These are phyloP conservation scores for Rhinichthys klamathensis DNA, from an alignment of 2,113 vertebrate genomes.

Conservation along the genomic window DNA sequence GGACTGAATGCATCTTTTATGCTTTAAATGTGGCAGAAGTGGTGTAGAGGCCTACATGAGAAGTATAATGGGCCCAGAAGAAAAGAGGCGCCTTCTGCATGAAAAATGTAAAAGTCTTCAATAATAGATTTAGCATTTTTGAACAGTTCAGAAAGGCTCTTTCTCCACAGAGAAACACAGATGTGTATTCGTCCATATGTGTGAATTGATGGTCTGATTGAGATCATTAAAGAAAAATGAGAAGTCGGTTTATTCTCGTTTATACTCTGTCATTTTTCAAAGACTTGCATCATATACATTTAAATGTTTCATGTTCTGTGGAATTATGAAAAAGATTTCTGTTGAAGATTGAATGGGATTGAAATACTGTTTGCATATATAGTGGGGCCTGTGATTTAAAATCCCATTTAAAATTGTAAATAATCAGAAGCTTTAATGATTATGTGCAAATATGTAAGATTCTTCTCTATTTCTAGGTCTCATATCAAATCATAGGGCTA, in stretches of 20 bases:
- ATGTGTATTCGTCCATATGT: constrained; percentile 2
- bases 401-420: background rate
- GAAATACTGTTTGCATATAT: background rate
- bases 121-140: constrained; percentile 25
- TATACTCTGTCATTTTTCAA: background rate
- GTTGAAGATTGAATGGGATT: background rate
- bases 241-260: too few species aligned
- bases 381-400: background rate
- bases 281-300: background rate
- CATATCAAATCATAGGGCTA: background rate
- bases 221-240: too few species aligned
- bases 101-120: constrained; percentile 13
- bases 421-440: background rate
- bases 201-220: constrained; percentile 5
- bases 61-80: background rate
- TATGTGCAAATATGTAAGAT: background rate
- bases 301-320: background rate
- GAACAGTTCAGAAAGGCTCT: background rate
- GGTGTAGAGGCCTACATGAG: background rate
- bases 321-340: background rate
- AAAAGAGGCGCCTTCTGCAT: background rate
- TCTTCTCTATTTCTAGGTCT: background rate
- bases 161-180: background rate
- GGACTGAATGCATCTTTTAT: background rate
- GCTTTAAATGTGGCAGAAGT: background rate